Conservation (phyloP, 1,140 invertebrate species). For the Colletes latitarsis region DNA sequence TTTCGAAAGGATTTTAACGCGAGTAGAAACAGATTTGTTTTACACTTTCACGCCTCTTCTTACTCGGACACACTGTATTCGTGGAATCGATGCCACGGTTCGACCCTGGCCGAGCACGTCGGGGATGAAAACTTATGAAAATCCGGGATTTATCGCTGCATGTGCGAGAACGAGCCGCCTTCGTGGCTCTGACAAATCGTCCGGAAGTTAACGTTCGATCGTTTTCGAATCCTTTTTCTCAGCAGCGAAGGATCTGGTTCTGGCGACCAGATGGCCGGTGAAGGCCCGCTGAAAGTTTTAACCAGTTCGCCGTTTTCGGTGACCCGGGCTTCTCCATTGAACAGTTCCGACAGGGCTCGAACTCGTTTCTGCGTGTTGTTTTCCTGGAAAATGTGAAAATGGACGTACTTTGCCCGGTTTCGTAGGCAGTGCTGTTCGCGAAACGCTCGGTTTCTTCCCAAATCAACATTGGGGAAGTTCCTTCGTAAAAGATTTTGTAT, state of each 20-base stretch:
- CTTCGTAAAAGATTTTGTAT: too few relatives aligned
- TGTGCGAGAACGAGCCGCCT: constrained; percentile 55
- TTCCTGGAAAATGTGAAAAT: not conserved
- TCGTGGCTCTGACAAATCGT: constrained; percentile 69
- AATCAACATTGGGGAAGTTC: not conserved
- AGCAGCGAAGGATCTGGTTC: constrained; percentile 1
- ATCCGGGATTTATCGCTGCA: constrained; percentile 69
- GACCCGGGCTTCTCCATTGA: not conserved
- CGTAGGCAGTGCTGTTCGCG: not conserved
- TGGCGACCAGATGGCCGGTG: constrained; percentile 28
- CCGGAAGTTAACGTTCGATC: constrained; percentile 71
- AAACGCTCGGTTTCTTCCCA: too few relatives aligned
- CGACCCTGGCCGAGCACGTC: constrained; percentile 1
- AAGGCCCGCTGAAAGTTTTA: constrained; percentile 30
- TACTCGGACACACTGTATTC: too few relatives aligned
- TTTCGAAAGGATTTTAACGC: too few relatives aligned
- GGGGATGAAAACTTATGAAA: constrained; percentile 69
- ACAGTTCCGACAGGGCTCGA: not conserved
- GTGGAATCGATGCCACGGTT: constrained; percentile 30
- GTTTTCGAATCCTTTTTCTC: constrained; percentile 55
- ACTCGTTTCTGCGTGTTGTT: not conserved
- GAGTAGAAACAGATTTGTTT: too few relatives aligned
- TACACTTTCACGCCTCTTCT: too few relatives aligned
- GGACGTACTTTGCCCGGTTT: not conserved
- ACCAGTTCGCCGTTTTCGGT: constrained; percentile 11